These are phyloP conservation scores for Spialia ferax DNA, from an alignment of 2,888 invertebrate genomes.

Conservation along the genomic window DNA sequence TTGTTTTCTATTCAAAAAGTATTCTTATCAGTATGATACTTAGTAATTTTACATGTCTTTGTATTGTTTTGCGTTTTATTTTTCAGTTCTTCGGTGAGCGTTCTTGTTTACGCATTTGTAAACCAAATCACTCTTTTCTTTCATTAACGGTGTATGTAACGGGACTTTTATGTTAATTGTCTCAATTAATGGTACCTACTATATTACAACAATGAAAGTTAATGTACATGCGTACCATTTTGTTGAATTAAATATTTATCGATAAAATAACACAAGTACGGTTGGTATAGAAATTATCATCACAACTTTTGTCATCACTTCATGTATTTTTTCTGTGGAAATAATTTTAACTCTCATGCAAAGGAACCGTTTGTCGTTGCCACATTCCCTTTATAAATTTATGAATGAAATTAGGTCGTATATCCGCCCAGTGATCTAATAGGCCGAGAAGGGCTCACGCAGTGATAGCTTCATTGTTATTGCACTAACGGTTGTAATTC, in stretches of 20 bases:
- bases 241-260: too few relatives aligned
- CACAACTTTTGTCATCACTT: too few relatives aligned
- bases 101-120: neutral
- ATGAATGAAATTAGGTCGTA: constrained; percentile 25
- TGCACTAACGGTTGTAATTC: constrained; percentile 30
- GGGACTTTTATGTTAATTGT: neutral
- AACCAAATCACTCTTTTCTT: neutral
- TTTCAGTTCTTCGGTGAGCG: neutral
- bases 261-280: too few relatives aligned
- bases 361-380: neutral
- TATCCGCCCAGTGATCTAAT: constrained; percentile 26
- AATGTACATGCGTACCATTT: too few relatives aligned
- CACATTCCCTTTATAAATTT: constrained; percentile 5
- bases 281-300: too few relatives aligned
- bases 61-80: neutral
- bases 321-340: neutral
- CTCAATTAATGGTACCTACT: neutral
- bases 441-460: constrained; percentile 31
- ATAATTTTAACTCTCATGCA: neutral
- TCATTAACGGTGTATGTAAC: neutral
- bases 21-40: neutral
- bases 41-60: neutral
- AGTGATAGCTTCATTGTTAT: constrained; percentile 31
- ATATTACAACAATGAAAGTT: too few relatives aligned
- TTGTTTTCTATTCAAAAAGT: too few relatives aligned